Base-by-base conservation (phyloP, 2,888 invertebrate genomes). In the Drosophila demipolita region DNA sequence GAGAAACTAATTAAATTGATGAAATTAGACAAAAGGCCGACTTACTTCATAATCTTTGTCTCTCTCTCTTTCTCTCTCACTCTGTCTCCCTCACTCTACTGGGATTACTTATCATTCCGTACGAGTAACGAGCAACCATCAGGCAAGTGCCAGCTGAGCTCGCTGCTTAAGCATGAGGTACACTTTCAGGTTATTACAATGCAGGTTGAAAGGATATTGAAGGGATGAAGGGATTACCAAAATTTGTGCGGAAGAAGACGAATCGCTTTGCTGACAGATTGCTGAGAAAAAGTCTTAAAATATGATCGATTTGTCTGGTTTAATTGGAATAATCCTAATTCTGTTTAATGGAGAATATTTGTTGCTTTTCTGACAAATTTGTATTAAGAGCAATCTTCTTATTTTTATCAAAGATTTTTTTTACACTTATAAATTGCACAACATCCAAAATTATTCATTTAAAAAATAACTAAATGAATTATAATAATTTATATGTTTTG, bases 1-100 rank as follows among this genome's bases (percentile, higher is more conserved):
- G 45, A 74, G 87, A 82, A 87, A 84, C 89, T 85, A 85, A 85
- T 85, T 89, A 82, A 85, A 84, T 75, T 87, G 80, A 87, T 82
- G 71, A 75, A 87, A 85, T 89, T 87, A 84, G 82, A 85, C 87
- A 85, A 83, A 75, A 83, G 89, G 74, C 79, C 66, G 62, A 57
- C 17, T 17, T 36, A 23, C 17, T 54, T 23, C 36, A 23, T 36
- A 36, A 2, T 12, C 17, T 9, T 11, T 15, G 20, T 32, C 38
- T n/a, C 36, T 12, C 12, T 11, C n/a, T 20, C 33, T 12, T 7
- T 1, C 23, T 45, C 8, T 2, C 20, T 15, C 15, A 15, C 23
- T 45, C 23, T 23, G 1, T 33, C 12, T 5, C 5, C 12, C 36
- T 12, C 3, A 7, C 15, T 32, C 36, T 32, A 29, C 17, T 32